Evolutionary conservation across 2,888 invertebrate species (phyloP), one percentile per base, ranked within the genome.

Genomic region (Mesorhabditis spiculigera): DNA sequence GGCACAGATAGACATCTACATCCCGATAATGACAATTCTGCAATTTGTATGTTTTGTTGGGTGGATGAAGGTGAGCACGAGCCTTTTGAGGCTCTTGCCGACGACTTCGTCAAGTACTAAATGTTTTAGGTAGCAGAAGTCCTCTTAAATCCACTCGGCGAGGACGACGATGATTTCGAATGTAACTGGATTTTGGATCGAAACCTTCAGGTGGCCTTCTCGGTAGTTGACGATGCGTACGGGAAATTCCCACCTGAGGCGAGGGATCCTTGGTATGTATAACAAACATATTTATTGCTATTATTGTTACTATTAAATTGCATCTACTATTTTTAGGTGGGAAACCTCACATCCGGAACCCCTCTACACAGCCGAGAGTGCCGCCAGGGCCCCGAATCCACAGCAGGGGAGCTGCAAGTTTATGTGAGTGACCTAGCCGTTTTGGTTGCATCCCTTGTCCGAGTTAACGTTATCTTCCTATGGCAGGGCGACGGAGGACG

Each of bases 11-110:
- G 83, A 83, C 66, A 66, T 83, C n/a, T 79, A 79, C 67, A 70
- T 83, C 0, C 83, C 83, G 0, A 76, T 84, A 43, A 84, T 84
- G 84, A 80, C 82, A 5, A 78, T 84, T 65, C 75, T 83, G 5
- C 84, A 84, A 67, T 81, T 83, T 61, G 69, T 80, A n/a, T 83
- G 83, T 70, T 83, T 80, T 70, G 76, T 83, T 43, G 83, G 83
- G 4, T 83, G 83, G 83, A 80, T 82, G 76, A 82, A 82, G 71
- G 82, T 83, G 42, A 72, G 28, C 28, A 28, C 28, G 28, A 80
- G 44, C 64, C 64, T 80, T 45, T 62, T 80, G 58, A 80, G 50
- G 50, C 13, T 50, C 8, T 8, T 10, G 13, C 3, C 8, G 8
- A 50, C 50, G 50, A 50, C 13, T 13, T 10, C 50, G 13, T 8